phyloP scores from a whole-genome alignment of 1,140 invertebrate species.

The Drosophila triauraria region DNA sequence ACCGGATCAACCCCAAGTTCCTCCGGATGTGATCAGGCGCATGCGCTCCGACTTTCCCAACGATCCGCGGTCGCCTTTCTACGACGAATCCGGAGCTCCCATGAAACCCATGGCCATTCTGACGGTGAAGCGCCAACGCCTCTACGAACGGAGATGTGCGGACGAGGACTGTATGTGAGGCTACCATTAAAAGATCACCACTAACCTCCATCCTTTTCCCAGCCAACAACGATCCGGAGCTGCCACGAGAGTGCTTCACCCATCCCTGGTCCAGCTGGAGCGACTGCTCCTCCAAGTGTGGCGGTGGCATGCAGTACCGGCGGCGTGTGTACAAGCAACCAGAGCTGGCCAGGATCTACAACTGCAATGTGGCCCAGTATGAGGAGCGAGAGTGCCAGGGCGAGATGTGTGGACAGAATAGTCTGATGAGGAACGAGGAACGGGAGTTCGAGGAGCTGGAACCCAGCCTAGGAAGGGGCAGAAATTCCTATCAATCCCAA shows the following conservation, averaged over 20 bases:
- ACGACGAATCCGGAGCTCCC: constrained; percentile 90
- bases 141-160: constrained; percentile 94
- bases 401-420: constrained; percentile 49
- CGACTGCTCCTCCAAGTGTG: constrained; percentile 91
- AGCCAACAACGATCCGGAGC: constrained; percentile 76
- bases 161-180: constrained; percentile 77
- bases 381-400: constrained; percentile 71
- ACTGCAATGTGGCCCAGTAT: constrained; percentile 68
- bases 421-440: constrained; percentile 11
- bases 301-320: constrained; percentile 89
- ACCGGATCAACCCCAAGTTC: constrained; percentile 91
- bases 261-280: constrained; percentile 92
- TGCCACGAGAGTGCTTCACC: constrained; percentile 88
- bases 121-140: constrained; percentile 91
- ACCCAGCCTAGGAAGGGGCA: constrained; percentile 4
- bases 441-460: constrained; percentile 40
- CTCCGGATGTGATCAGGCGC: constrained; percentile 92
- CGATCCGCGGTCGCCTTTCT: constrained; percentile 96
- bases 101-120: constrained; percentile 96
- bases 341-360: constrained; percentile 85
- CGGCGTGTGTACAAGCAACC: constrained; percentile 87
- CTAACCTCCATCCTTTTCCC: not conserved
- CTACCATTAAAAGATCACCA: too few relatives aligned
- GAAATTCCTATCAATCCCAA: not conserved
- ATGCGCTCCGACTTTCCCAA: constrained; percentile 93